Conservation (phyloP, 2,113 vertebrate species). For the Gambusia affinis region DNA sequence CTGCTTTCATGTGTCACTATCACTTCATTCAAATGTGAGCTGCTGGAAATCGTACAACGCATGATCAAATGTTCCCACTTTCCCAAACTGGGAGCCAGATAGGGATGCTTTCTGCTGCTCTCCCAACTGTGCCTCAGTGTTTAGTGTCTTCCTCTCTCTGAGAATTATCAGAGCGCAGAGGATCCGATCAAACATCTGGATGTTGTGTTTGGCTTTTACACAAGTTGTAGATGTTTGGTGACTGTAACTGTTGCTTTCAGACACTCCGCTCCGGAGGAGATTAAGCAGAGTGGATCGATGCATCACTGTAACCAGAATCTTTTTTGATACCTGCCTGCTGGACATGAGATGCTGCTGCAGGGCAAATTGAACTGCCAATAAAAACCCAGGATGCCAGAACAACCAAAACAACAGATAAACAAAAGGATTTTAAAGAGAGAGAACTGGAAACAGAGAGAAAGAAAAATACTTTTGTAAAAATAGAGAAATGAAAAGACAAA, state of each 20-base stretch:
- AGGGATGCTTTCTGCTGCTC: constrained; percentile 5
- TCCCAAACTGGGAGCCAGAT: neutral
- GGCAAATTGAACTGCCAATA: constrained; percentile 45
- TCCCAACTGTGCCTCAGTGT: constrained; percentile 15
- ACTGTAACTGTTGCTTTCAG: constrained; percentile 63
- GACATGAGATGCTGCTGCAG: constrained; percentile 26
- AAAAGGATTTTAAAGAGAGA: neutral
- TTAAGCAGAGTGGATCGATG: constrained; percentile 62
- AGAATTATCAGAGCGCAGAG: constrained; percentile 46
- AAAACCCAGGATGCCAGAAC: constrained; percentile 22
- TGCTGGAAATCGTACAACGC: neutral
- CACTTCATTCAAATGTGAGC: neutral
- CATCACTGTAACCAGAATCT: constrained; percentile 59
- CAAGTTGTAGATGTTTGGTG: constrained; percentile 14
- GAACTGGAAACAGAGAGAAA: neutral
- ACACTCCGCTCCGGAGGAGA: constrained; percentile 31
- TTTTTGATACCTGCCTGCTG: constrained; percentile 45
- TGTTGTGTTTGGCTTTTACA: constrained; percentile 21
- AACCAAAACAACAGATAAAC: constrained; percentile 18
- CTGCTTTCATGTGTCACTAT: constrained; percentile 14
- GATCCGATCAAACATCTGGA: constrained; percentile 15
- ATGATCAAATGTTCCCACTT: constrained; percentile 3
- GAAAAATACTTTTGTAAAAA: neutral
- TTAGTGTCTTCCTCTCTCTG: neutral
- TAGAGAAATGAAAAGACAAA: neutral